phyloP scores from a whole-genome alignment of 1,140 invertebrate species.

The Drosophila novamexicana region DNA sequence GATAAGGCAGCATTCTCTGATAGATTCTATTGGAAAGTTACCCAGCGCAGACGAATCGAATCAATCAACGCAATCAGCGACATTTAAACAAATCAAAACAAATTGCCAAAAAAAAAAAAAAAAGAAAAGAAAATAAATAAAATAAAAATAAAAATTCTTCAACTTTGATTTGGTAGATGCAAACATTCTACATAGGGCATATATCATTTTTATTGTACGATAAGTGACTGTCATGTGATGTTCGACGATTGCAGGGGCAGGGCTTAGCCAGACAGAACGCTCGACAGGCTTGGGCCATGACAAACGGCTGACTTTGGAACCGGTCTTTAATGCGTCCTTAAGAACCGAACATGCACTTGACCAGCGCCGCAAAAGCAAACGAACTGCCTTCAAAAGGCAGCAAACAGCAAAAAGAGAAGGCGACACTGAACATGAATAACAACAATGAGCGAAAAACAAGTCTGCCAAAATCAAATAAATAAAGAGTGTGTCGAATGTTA shows the following conservation, averaged over 20 bases:
- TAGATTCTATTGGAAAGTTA: slow-evolving; percentile 63
- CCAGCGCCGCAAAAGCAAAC: slow-evolving; percentile 55
- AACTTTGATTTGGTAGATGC: slow-evolving; percentile 33
- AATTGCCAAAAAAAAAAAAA: slow-evolving; percentile 61
- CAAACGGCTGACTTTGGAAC: slow-evolving; percentile 52
- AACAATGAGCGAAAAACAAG: slow-evolving; percentile 17
- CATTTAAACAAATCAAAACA: slow-evolving; percentile 73
- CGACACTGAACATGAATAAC: slow-evolving; percentile 30
- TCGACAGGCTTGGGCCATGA: slow-evolving; percentile 49
- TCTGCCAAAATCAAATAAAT: not conserved
- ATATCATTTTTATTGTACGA: slow-evolving; percentile 41
- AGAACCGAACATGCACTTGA: slow-evolving; percentile 72
- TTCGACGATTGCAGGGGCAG: not conserved
- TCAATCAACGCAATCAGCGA: slow-evolving; percentile 75
- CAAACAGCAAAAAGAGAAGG: slow-evolving; percentile 27
- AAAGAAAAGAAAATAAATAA: slow-evolving; percentile 2
- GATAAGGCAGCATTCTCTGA: slow-evolving; percentile 54
- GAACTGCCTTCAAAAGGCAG: slow-evolving; percentile 67
- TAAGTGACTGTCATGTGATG: slow-evolving; percentile 36
- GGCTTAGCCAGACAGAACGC: slow-evolving; percentile 29
- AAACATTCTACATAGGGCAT: slow-evolving; percentile 30
- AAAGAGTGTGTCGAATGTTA: not conserved
- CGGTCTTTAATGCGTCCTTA: slow-evolving; percentile 69
- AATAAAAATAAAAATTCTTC: slow-evolving; percentile 22
- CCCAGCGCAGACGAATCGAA: slow-evolving; percentile 56